These are phyloP conservation scores for Drosophila meridionalis DNA, from an alignment of 2,888 invertebrate genomes.

Conservation along the genomic window DNA sequence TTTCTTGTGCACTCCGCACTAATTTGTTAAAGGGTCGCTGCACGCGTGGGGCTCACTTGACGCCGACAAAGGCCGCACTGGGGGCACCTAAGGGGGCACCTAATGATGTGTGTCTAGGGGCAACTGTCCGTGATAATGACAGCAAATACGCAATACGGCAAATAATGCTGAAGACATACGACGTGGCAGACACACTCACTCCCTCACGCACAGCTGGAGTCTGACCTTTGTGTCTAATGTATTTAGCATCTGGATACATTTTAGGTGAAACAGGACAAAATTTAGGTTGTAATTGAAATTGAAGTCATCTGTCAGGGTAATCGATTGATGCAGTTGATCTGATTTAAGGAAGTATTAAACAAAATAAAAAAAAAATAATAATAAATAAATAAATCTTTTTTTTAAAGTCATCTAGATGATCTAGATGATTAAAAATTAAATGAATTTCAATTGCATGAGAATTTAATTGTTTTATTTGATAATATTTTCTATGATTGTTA, in stretches of 20 bases:
- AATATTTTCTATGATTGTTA: no score
- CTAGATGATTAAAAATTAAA: no score
- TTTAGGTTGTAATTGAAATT: not conserved
- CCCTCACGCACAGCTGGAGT: constrained; percentile 1
- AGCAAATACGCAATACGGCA: constrained; percentile 35
- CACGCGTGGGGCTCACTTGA: constrained; percentile 36
- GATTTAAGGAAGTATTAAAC: not conserved
- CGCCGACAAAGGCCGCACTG: constrained; percentile 49
- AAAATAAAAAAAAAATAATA: no score
- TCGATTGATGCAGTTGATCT: not conserved
- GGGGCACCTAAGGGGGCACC: constrained; percentile 41
- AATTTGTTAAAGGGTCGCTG: constrained; percentile 46
- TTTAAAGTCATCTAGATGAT: no score
- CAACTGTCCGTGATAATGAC: constrained; percentile 41
- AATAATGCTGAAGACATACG: constrained; percentile 9
- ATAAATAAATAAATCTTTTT: no score
- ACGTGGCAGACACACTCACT: not conserved
- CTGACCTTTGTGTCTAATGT: not conserved
- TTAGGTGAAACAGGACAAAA: not conserved
- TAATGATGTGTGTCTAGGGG: constrained; percentile 56
- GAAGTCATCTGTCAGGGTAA: not conserved
- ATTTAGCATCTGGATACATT: constrained; percentile 24
- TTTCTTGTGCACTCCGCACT: constrained; percentile 24
- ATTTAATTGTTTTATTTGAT: no score
- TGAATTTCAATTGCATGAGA: no score